Evolutionary conservation across 2,888 invertebrate genomes (phyloP), one percentile per base, ranked within the genome.

Genomic region (Hermaeophaga mercurialis): DNA sequence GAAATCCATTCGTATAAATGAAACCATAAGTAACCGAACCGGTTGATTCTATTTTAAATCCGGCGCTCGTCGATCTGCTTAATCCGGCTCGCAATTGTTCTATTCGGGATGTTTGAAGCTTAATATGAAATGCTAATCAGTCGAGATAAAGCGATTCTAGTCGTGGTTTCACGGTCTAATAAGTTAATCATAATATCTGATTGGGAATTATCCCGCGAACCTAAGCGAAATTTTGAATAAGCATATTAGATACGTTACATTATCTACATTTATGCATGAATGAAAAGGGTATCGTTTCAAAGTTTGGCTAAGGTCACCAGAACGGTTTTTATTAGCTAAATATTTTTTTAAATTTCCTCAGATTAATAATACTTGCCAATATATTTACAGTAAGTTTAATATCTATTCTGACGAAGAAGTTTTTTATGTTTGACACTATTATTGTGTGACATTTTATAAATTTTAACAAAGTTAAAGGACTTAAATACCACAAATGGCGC

Each of bases 81-180:
- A 58, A 61, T 58, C 60, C 59, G 46, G 47, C 55, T 52, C 56
- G 60, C 58, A 61, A 64, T 62, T 67, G 67, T 63, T 63, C 63
- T 63, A 59, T 64, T 64, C 58, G 54, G 62, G 58, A 44, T 39
- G 50, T 53, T 44, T 46, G 44, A 44, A 28, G 58, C 34, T 36
- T 49, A 46, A 61, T 57, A 48, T 56, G 57, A 44, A 58, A 54
- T 62, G 58, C 65, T 64, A 67, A 67, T 67, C 66, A 63, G 62
- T 54, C 53, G 54, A 56, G 56, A 52, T 65, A 63, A 66, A 57
- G 59, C 65, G 56, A 58, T 43, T 55, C 57, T 52, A 47, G 44
- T 54, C 52, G 46, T 56, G 60, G 61, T 63, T 63, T 63, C 60
- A 59, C 57, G 55, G 56, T 45, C 56, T 64, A 57, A 64, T 57